These are phyloP conservation scores for Cercocebus atys DNA, from an alignment of 2,113 vertebrate genomes.

Conservation along the genomic window DNA sequence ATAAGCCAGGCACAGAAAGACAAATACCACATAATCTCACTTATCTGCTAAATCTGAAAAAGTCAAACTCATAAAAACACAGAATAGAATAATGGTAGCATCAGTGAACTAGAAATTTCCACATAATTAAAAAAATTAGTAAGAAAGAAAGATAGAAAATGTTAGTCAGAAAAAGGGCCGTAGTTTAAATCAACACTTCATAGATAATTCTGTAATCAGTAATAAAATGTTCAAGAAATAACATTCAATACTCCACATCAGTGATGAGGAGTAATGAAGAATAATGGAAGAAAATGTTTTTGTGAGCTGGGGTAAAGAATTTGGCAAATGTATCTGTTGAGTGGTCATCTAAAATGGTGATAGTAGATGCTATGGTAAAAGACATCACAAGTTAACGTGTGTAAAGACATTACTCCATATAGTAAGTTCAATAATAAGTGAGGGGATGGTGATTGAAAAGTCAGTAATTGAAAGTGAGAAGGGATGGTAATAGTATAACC, in stretches of 20 bases:
- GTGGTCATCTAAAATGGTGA: not conserved
- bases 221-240: not conserved
- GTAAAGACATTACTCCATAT: not conserved
- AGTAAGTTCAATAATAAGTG: not conserved
- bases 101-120: not conserved
- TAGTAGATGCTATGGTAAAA: not conserved
- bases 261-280: not conserved
- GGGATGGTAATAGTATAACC: not conserved
- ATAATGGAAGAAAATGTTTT: not conserved
- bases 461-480: not conserved
- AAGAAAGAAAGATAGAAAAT: not conserved
- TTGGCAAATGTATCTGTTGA: not conserved
- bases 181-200: not conserved
- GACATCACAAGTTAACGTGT: not conserved
- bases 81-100: not conserved
- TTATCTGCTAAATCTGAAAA: not conserved
- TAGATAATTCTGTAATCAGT: not conserved
- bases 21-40: too few relatives aligned
- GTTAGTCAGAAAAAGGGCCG: not conserved
- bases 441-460: not conserved
- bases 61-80: not conserved
- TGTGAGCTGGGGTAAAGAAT: not conserved
- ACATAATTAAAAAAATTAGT: not conserved
- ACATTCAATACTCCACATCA: not conserved
- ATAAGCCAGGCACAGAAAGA: not conserved